Base-by-base conservation (phyloP, 2,797 vertebrate species). In the Semaprochilodus insignis region DNA sequence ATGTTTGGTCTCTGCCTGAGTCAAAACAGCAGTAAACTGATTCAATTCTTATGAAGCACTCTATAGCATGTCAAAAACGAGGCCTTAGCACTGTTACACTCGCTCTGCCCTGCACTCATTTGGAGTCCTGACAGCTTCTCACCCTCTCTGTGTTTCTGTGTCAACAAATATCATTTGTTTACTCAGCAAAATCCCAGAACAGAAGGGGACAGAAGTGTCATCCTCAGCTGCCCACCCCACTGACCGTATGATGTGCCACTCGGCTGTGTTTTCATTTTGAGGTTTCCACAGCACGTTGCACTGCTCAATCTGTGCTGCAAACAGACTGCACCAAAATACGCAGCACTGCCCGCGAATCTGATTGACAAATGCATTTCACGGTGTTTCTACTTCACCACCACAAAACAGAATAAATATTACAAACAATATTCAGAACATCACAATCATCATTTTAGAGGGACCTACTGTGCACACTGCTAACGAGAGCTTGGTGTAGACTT, bases 121-220 rank as follows among this genome's bases (percentile, higher is more conserved):
- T 67, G 16, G 65, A 10, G 34, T n/a, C 65, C 10, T 23, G 66
- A 40, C 40, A 19, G 16, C 23, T 27, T 81, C 21, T 55, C 70
- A 74, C 27, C 66, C 34, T 40, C 80, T 81, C 59, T 69, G 34
- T 34, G 73, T 75, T 44, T 69, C 66, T 40, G 23, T 75, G 72
- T 67, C 72, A 75, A 59, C 72, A 75, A 59, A 65, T 65, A 65
- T 69, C 74, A 69, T 82, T 70, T 82, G 80, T 77, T 82, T 76
- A 76, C 74, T 55, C 80, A 82, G 69, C 55, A 76, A 62, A 70
- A 62, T 71, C 44, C 63, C 52, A 67, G 51, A 81, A 66, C 80
- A 82, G 73, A 70, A 76, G 63, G 65, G 54, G 73, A 70, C 21
- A 34, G 54, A n/a, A 34, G 74, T 82, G 74, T 60, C 65, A 77